Conservation (phyloP, 1,140 invertebrate genomes). For the Drosophila sproati region DNA sequence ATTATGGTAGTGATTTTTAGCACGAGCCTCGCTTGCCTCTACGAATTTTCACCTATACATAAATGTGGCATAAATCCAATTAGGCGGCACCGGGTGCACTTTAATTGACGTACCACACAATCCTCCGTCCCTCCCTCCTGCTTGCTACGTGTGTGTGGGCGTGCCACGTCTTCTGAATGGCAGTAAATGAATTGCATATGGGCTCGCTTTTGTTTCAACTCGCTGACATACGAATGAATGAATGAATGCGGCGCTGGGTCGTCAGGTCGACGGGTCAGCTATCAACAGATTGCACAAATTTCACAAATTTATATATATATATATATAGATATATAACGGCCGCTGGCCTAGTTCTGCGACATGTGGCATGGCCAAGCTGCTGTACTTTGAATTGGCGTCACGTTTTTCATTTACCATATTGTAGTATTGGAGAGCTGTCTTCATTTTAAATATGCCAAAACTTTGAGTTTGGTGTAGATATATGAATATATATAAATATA, state of each 20-base stretch:
- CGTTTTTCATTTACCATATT: conserved; percentile 25
- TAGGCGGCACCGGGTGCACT: conserved; percentile 73
- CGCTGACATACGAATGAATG: conserved; percentile 65
- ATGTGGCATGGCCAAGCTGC: conserved; percentile 9
- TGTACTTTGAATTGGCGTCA: conserved; percentile 29
- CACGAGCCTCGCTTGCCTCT: conserved; percentile 41
- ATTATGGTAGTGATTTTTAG: conserved; percentile 78
- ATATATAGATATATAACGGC: conserved; percentile 12
- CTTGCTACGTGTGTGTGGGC: conserved; percentile 1
- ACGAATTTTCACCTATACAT: conserved; percentile 76
- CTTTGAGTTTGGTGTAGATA: not conserved
- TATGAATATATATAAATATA: no score
- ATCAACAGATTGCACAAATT: conserved; percentile 11
- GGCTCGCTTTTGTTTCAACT: conserved; percentile 58
- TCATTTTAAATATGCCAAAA: conserved; percentile 1
- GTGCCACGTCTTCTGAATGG: conserved; percentile 45
- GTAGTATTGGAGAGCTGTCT: conserved; percentile 12
- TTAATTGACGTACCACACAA: conserved; percentile 67
- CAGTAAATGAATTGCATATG: conserved; percentile 76
- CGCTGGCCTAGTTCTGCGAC: conserved; percentile 35
- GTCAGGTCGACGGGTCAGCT: conserved; percentile 30
- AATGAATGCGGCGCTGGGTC: conserved; percentile 46
- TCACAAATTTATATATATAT: not conserved
- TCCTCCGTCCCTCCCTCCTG: not conserved
- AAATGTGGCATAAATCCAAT: conserved; percentile 83